A percentile compares a stretch with the other conserved stretches of the same genome.
phyloP scores from a whole-genome alignment of 2,797 vertebrate genomes.

The Gymnodraco acuticeps region DNA sequence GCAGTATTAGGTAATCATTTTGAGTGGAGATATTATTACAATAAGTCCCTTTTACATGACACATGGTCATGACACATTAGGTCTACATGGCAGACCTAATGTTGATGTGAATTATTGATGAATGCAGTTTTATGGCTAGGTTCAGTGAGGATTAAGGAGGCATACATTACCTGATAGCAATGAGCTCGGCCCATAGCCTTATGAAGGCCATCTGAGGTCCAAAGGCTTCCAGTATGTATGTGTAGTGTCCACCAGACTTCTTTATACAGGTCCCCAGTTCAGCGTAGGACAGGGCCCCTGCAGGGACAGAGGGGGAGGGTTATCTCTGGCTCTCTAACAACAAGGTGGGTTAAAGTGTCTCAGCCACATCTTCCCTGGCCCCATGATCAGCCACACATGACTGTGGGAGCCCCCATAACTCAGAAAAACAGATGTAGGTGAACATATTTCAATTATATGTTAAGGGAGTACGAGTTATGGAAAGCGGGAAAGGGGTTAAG shows the following conservation, averaged over 20 bases:
- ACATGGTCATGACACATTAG: too few species aligned
- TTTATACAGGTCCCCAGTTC: slow-evolving; percentile 95
- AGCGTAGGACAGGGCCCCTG: slow-evolving; percentile 95
- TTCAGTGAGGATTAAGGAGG: background rate
- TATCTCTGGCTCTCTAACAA: slow-evolving; percentile 20
- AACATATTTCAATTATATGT: slow-evolving; percentile 35
- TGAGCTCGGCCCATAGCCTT: slow-evolving; percentile 92
- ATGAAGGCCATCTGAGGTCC: slow-evolving; percentile 94
- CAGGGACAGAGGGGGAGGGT: slow-evolving; percentile 40
- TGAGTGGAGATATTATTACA: too few species aligned
- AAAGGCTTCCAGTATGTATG: slow-evolving; percentile 94
- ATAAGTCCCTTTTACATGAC: too few species aligned
- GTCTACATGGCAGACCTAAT: background rate
- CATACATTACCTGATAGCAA: slow-evolving; percentile 90
- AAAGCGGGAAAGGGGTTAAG: slow-evolving; percentile 16
- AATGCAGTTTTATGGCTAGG: background rate
- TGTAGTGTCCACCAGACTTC: slow-evolving; percentile 98
- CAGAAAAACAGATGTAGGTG: slow-evolving; percentile 27
- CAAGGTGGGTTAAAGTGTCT: slow-evolving; percentile 26
- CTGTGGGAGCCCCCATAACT: slow-evolving; percentile 21
- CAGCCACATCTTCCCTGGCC: slow-evolving; percentile 4
- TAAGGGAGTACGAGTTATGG: slow-evolving; percentile 20
- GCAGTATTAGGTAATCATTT: too few species aligned
- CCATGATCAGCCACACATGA: slow-evolving; percentile 12
- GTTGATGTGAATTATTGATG: background rate